Evolutionary conservation across 1,140 invertebrate genomes (phyloP), one percentile per base, ranked within the genome.

Genomic region (Pteromalus puparum): DNA sequence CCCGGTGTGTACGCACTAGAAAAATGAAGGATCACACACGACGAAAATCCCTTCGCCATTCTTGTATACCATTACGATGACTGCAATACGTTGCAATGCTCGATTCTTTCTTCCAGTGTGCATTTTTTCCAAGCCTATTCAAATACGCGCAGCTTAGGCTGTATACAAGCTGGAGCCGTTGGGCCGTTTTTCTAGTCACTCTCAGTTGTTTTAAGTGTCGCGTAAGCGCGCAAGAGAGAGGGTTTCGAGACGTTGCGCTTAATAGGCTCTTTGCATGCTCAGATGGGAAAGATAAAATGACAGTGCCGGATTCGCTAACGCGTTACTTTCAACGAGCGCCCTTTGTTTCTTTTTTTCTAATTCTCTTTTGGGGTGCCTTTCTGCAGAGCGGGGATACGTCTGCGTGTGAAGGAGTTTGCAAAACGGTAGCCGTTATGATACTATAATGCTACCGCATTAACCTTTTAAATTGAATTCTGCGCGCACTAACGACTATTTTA

Each of bases 11-110:
- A n/a, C 38, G 10, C 53, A 61, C 28, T 18, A 26, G 21, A 61
- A 61, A 75, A 38, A 70, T 70, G 38, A 75, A 38, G 30, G 73
- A 77, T 80, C 82, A 72, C 48, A 15, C 46, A n/a, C 21, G 18
- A 61, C 18, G 46, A 48, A 75, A 80, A 75, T 85, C 81, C 84
- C 24, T 68, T 77, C 26, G 65, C 7, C 65, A 24, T 67, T 67
- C 61, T 67, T 70, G 7, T 30, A 24, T 21, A 26, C 26, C 18
- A 13, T n/a, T 28, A 13, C 13, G 24, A 0, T 13, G 67, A 28
- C 28, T 70, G 24, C 24, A 28, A 5, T 28, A 70, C 67, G 67
- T 68, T 68, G 65, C 65, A 68, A 68, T 68, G 21, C 21, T 68
- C 65, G 21, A 70, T 70, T 30, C 10, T 70, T 70, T 70, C 53